Evolutionary conservation across 2,888 invertebrate genomes (phyloP).

Genomic region (Ochropacha duplaris): DNA sequence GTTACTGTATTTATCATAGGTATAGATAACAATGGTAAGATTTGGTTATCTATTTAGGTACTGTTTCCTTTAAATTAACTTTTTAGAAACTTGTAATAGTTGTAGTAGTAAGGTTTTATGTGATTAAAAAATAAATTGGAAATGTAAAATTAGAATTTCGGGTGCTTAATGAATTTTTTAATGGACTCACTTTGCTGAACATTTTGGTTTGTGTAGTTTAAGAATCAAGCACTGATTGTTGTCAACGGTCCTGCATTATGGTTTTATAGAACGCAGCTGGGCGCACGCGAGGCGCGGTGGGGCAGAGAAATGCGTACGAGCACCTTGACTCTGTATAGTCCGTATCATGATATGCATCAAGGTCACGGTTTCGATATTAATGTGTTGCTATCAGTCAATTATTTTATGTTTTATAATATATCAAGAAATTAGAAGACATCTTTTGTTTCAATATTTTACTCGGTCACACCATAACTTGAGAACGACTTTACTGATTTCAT

Average conservation of each 20-base stretch:
- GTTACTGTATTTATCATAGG: neutral
- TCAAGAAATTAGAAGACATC: neutral
- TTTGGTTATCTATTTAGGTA: too few species aligned
- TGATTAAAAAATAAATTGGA: too few species aligned
- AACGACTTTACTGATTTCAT: too few species aligned
- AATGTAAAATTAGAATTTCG: too few species aligned
- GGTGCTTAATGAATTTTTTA: too few species aligned
- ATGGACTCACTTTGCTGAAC: conserved; percentile 57
- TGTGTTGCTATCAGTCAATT: conserved; percentile 35
- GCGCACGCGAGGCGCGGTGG: conserved; percentile 45
- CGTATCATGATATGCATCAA: conserved; percentile 55
- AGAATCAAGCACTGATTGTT: conserved; percentile 52
- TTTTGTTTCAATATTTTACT: neutral
- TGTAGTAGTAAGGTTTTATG: too few species aligned
- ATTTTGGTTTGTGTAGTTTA: conserved; percentile 48
- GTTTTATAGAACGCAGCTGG: conserved; percentile 52
- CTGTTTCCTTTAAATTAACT: too few species aligned
- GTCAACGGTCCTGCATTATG: conserved; percentile 47
- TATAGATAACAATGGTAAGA: too few species aligned
- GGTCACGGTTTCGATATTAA: conserved; percentile 27
- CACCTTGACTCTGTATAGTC: conserved; percentile 46
- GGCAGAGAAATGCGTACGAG: conserved; percentile 57
- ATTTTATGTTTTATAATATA: conserved; percentile 19
- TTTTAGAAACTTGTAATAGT: too few species aligned
- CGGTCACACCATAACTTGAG: too few species aligned